Percentiles rank a stretch among this genome's conserved stretches.
These are phyloP conservation scores for Mimumesa dahlbomi DNA, from an alignment of 2,888 invertebrate species.

Conservation along the genomic window DNA sequence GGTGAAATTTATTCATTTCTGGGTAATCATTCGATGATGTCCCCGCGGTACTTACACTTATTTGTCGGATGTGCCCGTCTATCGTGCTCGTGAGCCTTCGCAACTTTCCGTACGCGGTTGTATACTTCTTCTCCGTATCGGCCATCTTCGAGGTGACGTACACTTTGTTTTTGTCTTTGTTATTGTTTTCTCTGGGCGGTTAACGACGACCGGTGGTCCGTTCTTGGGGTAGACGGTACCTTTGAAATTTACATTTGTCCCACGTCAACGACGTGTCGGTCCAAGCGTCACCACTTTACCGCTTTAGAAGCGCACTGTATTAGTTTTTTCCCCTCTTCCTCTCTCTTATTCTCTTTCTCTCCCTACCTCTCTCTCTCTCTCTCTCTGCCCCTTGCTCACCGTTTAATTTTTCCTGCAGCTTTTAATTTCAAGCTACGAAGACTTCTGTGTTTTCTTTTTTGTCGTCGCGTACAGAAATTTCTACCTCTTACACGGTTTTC, in stretches of 20 bases:
- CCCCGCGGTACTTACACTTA: constrained; percentile 87
- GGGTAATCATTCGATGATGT: too few relatives aligned
- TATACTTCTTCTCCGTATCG: constrained; percentile 82
- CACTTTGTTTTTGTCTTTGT: neutral
- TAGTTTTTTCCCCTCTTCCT: neutral
- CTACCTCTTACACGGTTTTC: neutral
- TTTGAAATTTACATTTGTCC: constrained; percentile 9
- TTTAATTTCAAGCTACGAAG: neutral
- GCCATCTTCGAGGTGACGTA: too few relatives aligned
- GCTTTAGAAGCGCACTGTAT: neutral
- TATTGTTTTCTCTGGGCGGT: too few relatives aligned
- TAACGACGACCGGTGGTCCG: neutral
- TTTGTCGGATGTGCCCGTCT: constrained; percentile 85
- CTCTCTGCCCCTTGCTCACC: too few relatives aligned
- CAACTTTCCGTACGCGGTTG: constrained; percentile 86
- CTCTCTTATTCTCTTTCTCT: too few relatives aligned
- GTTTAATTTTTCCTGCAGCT: too few relatives aligned
- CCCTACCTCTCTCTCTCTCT: too few relatives aligned
- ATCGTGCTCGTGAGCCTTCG: constrained; percentile 84
- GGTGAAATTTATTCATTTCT: too few relatives aligned
- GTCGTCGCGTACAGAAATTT: neutral
- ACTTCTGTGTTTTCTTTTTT: too few relatives aligned
- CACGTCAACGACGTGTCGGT: neutral
- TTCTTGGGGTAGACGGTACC: neutral
- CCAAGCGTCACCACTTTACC: neutral